A percentile compares a stretch with the other conserved stretches of the same genome.
These are phyloP conservation scores for Chrysotoxum bicinctum DNA, from an alignment of 2,888 invertebrate genomes.

Conservation along the genomic window DNA sequence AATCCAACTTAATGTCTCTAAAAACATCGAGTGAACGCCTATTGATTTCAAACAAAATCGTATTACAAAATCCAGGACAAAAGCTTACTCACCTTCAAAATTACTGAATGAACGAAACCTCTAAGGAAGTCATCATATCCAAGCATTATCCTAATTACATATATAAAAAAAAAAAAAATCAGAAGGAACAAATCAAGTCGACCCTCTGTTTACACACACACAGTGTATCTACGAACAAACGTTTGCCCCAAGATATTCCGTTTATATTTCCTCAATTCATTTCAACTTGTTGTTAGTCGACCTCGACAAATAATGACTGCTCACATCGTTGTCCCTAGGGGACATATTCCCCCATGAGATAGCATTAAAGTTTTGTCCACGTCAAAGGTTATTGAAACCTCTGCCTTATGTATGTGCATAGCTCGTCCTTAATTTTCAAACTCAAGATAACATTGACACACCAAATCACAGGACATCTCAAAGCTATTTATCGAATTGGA, in stretches of 20 bases:
- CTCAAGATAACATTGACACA: conserved; percentile 66
- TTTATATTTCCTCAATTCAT: conserved; percentile 49
- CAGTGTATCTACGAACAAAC: too few relatives aligned
- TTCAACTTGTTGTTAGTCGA: conserved; percentile 70
- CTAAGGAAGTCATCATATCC: conserved; percentile 6
- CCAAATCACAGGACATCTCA: conserved; percentile 70
- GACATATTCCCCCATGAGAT: background rate
- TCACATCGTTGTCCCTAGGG: conserved; percentile 54
- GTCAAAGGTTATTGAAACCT: conserved; percentile 57
- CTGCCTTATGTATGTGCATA: background rate
- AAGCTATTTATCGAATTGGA: conserved; percentile 63
- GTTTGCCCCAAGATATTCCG: background rate
- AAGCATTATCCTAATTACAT: conserved; percentile 27
- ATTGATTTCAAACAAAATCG: background rate
- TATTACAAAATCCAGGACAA: conserved; percentile 18
- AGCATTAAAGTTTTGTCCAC: conserved; percentile 40
- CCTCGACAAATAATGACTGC: conserved; percentile 69
- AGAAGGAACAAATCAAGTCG: conserved; percentile 36
- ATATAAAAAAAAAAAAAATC: conserved; percentile 14
- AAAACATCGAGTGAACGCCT: conserved; percentile 17
- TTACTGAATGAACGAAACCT: background rate
- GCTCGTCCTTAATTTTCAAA: conserved; percentile 3
- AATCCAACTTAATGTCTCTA: conserved; percentile 50
- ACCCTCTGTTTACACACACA: background rate
- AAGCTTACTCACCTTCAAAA: background rate